Conservation (phyloP, 2,113 vertebrate genomes). For the Telmatochromis sp. region DNA sequence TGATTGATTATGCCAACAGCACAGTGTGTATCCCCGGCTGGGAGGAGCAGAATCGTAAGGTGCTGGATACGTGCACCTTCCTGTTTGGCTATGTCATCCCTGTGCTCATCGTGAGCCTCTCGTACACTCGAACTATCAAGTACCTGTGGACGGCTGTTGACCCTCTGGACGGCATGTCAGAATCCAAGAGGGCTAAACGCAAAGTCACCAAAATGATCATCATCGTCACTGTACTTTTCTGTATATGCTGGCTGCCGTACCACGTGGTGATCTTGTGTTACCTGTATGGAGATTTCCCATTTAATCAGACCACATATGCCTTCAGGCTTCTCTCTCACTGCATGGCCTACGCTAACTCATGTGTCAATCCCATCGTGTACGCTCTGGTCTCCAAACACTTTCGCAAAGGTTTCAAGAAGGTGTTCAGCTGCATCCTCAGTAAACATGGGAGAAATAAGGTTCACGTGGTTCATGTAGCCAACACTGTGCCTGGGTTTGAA, state of each 20-base stretch:
- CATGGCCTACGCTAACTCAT: slow-evolving; percentile 89
- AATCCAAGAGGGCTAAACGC: slow-evolving; percentile 81
- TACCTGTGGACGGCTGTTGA: slow-evolving; percentile 86
- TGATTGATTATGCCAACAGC: slow-evolving; percentile 77
- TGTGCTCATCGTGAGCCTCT: slow-evolving; percentile 80
- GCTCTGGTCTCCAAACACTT: slow-evolving; percentile 86
- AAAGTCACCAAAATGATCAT: slow-evolving; percentile 91
- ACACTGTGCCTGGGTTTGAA: slow-evolving; percentile 74
- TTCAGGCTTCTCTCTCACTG: slow-evolving; percentile 84
- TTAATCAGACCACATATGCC: slow-evolving; percentile 82
- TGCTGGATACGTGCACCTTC: slow-evolving; percentile 84
- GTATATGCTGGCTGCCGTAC: slow-evolving; percentile 85
- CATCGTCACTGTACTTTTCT: slow-evolving; percentile 85
- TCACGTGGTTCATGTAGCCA: slow-evolving; percentile 72
- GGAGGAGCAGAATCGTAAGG: slow-evolving; percentile 77
- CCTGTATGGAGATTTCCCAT: slow-evolving; percentile 83
- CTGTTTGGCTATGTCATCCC: slow-evolving; percentile 80
- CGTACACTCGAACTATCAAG: slow-evolving; percentile 84
- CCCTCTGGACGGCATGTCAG: slow-evolving; percentile 79
- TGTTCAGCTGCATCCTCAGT: slow-evolving; percentile 82
- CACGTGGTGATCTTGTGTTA: slow-evolving; percentile 82
- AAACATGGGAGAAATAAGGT: slow-evolving; percentile 80
- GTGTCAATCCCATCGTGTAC: slow-evolving; percentile 85
- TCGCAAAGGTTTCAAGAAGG: slow-evolving; percentile 85
- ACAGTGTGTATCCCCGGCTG: slow-evolving; percentile 84